A percentile compares a stretch with the other conserved stretches of the same genome.
phyloP scores from a whole-genome alignment of 2,888 invertebrate genomes.

The Eurytoma adleriae region DNA sequence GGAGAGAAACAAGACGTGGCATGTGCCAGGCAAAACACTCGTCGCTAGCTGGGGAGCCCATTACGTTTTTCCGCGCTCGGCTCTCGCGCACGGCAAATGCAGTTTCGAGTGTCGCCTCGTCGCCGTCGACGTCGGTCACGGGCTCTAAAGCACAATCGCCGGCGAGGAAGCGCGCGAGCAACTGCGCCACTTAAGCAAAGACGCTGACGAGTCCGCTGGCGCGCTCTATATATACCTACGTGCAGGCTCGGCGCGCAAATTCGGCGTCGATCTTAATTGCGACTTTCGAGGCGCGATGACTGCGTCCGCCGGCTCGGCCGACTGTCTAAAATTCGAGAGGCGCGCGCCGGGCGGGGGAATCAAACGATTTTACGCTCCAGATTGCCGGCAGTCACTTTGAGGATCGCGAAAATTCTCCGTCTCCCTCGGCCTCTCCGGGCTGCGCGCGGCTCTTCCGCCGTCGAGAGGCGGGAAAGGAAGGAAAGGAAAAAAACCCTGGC shows the following conservation, averaged over 20 bases:
- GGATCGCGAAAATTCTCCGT: constrained; percentile 38
- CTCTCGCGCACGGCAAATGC: constrained; percentile 7
- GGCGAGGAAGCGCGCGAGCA: too few species aligned
- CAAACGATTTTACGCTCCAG: constrained; percentile 74
- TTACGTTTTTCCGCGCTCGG: too few species aligned
- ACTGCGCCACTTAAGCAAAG: constrained; percentile 1
- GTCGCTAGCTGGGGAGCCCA: too few species aligned
- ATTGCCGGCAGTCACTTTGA: constrained; percentile 60
- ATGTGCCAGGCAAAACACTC: too few species aligned
- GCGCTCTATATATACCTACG: background rate
- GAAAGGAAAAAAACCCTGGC: background rate
- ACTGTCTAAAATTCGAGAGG: constrained; percentile 20
- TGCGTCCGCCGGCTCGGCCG: constrained; percentile 3
- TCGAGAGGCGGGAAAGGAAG: constrained; percentile 9
- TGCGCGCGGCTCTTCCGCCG: background rate
- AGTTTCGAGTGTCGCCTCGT: constrained; percentile 7
- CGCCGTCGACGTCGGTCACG: background rate
- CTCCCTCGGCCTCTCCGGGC: constrained; percentile 3
- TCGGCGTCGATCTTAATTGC: constrained; percentile 30
- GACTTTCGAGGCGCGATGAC: constrained; percentile 6
- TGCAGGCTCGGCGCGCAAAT: background rate
- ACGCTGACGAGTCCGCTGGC: background rate
- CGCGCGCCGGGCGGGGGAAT: constrained; percentile 60
- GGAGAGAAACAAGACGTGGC: too few species aligned
- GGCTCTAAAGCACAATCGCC: background rate